phyloP scores from a whole-genome alignment of 2,888 invertebrate genomes.

The Drosophila niveifrons region DNA sequence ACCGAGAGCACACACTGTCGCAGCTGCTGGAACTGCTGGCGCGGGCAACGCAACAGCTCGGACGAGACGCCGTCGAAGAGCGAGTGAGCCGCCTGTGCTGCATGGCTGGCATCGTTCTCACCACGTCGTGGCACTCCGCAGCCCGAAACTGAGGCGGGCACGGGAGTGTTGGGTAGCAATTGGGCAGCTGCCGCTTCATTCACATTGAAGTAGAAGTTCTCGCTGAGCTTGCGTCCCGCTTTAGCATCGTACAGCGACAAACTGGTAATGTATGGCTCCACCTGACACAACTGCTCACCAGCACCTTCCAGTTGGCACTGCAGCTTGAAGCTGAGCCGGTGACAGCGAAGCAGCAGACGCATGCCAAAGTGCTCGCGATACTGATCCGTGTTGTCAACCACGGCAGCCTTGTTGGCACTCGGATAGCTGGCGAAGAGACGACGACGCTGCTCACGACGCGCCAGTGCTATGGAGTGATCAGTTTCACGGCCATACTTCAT shows the following conservation, averaged over 20 bases:
- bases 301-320: conserved; percentile 88
- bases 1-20: conserved; percentile 94
- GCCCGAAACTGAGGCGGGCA: conserved; percentile 75
- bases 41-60: conserved; percentile 89
- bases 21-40: conserved; percentile 78
- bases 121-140: conserved; percentile 72
- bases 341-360: conserved; percentile 93
- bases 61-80: conserved; percentile 89
- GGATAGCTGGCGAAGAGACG: conserved; percentile 91
- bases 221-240: conserved; percentile 94
- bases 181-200: conserved; percentile 91
- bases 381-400: conserved; percentile 89
- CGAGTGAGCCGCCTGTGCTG: conserved; percentile 83
- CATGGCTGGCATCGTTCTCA: conserved; percentile 77
- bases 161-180: conserved; percentile 85
- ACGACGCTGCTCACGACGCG: conserved; percentile 92
- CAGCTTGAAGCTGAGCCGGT: conserved; percentile 93
- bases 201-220: conserved; percentile 96
- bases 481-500: conserved; percentile 96
- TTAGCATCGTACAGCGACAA: conserved; percentile 96
- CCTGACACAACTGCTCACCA: conserved; percentile 89
- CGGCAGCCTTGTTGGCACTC: conserved; percentile 83
- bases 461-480: conserved; percentile 93
- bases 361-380: conserved; percentile 95
- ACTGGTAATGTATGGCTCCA: conserved; percentile 97